Evolutionary conservation across 1,140 invertebrate genomes (phyloP).

Genomic region (Cotesia glomerata): DNA sequence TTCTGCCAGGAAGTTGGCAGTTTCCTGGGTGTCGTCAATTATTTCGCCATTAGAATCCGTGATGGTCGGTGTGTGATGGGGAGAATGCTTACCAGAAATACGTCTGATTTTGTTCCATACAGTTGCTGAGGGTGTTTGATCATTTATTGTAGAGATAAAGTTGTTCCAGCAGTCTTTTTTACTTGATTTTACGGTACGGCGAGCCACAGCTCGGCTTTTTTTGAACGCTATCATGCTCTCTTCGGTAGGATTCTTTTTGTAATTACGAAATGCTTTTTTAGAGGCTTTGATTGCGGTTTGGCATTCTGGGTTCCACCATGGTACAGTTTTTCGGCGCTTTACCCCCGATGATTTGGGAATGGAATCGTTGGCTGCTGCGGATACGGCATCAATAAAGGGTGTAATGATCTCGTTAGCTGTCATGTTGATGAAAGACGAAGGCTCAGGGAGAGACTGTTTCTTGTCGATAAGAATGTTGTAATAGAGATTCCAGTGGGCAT

Average conservation of each 20-base stretch:
- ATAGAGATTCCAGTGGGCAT: slow-evolving; percentile 38
- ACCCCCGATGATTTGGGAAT: slow-evolving; percentile 39
- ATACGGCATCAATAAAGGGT: slow-evolving; percentile 35
- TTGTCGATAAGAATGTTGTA: background rate
- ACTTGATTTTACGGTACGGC: slow-evolving; percentile 21
- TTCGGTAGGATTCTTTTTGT: slow-evolving; percentile 39
- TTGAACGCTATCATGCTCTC: slow-evolving; percentile 37
- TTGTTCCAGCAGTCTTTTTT: slow-evolving; percentile 20
- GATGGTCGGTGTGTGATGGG: background rate
- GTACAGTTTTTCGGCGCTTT: slow-evolving; percentile 32
- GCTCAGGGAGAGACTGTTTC: slow-evolving; percentile 2
- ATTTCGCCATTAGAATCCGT: background rate
- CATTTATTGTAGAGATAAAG: slow-evolving; percentile 21
- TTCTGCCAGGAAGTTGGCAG: slow-evolving; percentile 35
- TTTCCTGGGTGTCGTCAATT: slow-evolving; percentile 26
- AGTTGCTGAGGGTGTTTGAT: background rate
- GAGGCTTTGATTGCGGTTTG: slow-evolving; percentile 36
- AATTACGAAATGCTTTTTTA: slow-evolving; percentile 41
- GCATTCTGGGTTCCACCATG: slow-evolving; percentile 49
- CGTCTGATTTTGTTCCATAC: slow-evolving; percentile 31
- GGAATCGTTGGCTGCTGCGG: slow-evolving; percentile 35
- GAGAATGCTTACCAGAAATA: slow-evolving; percentile 5
- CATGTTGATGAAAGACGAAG: background rate
- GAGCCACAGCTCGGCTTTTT: slow-evolving; percentile 35
- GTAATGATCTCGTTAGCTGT: slow-evolving; percentile 33